Evolutionary conservation across 2,888 invertebrate genomes (phyloP).

Genomic region (Andrena minutula): DNA sequence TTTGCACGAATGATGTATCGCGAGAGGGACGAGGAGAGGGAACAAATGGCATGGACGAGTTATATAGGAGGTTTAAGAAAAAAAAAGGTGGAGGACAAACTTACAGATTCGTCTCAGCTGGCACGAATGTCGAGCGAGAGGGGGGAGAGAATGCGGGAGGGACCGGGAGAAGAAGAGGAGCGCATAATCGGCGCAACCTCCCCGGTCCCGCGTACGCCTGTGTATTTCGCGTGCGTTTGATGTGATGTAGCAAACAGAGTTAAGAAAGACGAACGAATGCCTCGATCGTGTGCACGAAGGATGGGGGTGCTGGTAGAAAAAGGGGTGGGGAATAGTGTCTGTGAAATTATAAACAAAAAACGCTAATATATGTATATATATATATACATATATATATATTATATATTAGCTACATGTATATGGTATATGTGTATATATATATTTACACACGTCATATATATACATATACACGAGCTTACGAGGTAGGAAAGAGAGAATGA

Average conservation of each 20-base stretch:
- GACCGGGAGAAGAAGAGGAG: background rate
- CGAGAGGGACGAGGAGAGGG: background rate
- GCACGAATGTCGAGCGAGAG: background rate
- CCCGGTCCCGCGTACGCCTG: conserved; percentile 6
- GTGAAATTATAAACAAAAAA: conserved; percentile 59
- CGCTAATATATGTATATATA: conserved; percentile 19
- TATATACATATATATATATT: conserved; percentile 14
- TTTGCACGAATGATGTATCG: background rate
- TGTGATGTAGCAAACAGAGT: conserved; percentile 26
- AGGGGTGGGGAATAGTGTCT: conserved; percentile 76
- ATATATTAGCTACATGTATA: conserved; percentile 1
- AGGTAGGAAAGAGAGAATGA: conserved; percentile 25
- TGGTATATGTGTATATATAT: conserved; percentile 7
- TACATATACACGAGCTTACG: conserved; percentile 38
- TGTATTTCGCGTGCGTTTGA: conserved; percentile 20
- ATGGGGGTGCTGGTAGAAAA: conserved; percentile 71
- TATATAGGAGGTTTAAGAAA: background rate
- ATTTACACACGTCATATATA: background rate
- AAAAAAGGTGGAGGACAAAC: conserved; percentile 30
- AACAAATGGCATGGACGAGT: background rate
- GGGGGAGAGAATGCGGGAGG: background rate
- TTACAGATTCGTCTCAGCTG: conserved; percentile 30
- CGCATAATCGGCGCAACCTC: background rate
- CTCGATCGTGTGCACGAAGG: conserved; percentile 62
- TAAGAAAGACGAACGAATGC: conserved; percentile 33